phyloP scores from a whole-genome alignment of 1,140 invertebrate genomes.

The Apis florea region DNA sequence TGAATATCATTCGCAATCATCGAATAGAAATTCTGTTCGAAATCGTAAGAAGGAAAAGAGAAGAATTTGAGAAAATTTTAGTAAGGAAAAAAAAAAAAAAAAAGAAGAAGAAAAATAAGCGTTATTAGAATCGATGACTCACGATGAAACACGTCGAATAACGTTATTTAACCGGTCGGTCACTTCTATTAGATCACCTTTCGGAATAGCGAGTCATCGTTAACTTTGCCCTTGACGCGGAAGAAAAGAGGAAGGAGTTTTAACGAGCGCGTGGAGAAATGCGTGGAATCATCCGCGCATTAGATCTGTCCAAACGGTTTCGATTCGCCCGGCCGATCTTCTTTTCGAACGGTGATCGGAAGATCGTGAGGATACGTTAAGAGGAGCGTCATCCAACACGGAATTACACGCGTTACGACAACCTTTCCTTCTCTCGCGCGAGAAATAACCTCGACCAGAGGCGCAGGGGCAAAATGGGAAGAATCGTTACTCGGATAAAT shows the following conservation, averaged over 20 bases:
- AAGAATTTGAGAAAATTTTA: not conserved
- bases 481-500: too few relatives aligned
- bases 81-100: not conserved
- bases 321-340: not conserved
- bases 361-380: not conserved
- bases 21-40: not conserved
- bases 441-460: too few relatives aligned
- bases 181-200: constrained; percentile 56
- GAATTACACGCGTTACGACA: too few relatives aligned
- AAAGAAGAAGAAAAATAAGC: not conserved
- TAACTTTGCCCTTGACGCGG: constrained; percentile 44
- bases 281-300: not conserved
- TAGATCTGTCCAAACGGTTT: too few relatives aligned
- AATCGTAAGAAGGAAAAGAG: not conserved
- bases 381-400: too few relatives aligned
- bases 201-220: constrained; percentile 51
- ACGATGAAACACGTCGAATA: constrained; percentile 5
- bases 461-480: too few relatives aligned
- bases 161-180: constrained; percentile 1
- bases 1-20: too few relatives aligned
- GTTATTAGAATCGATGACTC: constrained; percentile 35
- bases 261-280: constrained; percentile 41
- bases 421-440: too few relatives aligned
- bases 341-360: not conserved
- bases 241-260: constrained; percentile 22